Evolutionary conservation across 2,888 invertebrate genomes (phyloP), one percentile per base, ranked within the genome.

Genomic region (Glaucopsyche alexis): DNA sequence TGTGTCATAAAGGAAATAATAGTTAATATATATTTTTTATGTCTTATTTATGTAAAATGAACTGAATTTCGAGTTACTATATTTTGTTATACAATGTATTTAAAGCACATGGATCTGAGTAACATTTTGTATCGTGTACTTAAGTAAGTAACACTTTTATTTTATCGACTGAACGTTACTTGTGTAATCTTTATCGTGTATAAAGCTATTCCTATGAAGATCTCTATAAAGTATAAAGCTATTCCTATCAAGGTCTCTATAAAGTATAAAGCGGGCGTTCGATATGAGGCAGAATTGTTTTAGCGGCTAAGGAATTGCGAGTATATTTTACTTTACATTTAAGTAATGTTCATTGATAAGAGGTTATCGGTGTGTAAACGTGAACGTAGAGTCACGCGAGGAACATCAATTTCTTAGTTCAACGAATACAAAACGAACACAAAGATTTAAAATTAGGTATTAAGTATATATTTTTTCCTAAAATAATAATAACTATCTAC

Each of bases 91-190:
- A 6, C 1, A 5, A 42, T 55, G 52, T 52, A 55, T 19, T 16
- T 19, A 16, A 55, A 55, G 19, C 55, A 19, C 55, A 55, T 55
- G 55, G 55, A 19, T 55, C 55, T 55, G 55, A 55, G 55, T 19
- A 55, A 55, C 55, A 52, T 52, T 16, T 55, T 16, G 55, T n/a
- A 52, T 9, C 19, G 55, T 19, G 55, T 55, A 55, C 55, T 55
- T 55, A 29, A 29, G 29, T 29, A 29, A 29, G 29, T 29, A 19
- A 55, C 55, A 19, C 42, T 42, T 42, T 3, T 42, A 42, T 8
- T 42, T 42, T 7, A 42, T 1, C 19, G 55, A 55, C 55, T 55
- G 55, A 19, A 9, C n/a, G n/a, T n/a, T n/a, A n/a, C 55, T 55
- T 9, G 55, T 55, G 11, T 19, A 52, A 19, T 55, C 55, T 19